phyloP scores from a whole-genome alignment of 2,113 vertebrate species.

The Myiozetetes cayanensis region DNA sequence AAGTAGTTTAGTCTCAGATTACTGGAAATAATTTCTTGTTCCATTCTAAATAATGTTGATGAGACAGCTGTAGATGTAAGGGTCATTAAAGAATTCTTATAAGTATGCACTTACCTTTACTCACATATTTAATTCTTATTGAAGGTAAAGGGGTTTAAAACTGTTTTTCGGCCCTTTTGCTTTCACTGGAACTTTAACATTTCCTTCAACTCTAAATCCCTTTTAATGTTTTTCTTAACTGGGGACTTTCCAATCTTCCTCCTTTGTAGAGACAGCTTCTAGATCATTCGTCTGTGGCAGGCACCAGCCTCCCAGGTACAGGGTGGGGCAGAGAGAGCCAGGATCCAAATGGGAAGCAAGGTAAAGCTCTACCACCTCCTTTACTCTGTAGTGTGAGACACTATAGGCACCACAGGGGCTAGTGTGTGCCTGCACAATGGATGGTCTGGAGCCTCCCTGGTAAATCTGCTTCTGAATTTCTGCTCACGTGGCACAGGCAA shows the following conservation, averaged over 20 bases:
- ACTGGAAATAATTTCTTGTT: neutral
- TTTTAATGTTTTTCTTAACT: neutral
- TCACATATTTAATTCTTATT: neutral
- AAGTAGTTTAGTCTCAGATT: constrained; percentile 8
- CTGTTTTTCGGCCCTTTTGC: neutral
- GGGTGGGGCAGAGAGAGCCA: neutral
- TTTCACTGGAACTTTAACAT: neutral
- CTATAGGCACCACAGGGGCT: neutral
- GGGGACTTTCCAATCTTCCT: neutral
- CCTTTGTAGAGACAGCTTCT: neutral
- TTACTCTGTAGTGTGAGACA: neutral
- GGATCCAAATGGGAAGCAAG: neutral
- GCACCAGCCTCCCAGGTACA: neutral
- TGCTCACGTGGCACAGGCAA: neutral
- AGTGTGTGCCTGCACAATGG: accelerated
- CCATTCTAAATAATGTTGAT: neutral
- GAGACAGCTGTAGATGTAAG: constrained; percentile 9
- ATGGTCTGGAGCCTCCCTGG: neutral
- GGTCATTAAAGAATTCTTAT: constrained; percentile 26
- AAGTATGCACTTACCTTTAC: constrained; percentile 1
- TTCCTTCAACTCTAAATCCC: neutral
- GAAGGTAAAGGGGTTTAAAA: neutral
- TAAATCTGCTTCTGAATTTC: neutral
- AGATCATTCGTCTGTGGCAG: neutral
- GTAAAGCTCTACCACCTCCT: neutral